Evolutionary conservation across 2,888 invertebrate species (phyloP).

Genomic region (Cotesia congregata): DNA sequence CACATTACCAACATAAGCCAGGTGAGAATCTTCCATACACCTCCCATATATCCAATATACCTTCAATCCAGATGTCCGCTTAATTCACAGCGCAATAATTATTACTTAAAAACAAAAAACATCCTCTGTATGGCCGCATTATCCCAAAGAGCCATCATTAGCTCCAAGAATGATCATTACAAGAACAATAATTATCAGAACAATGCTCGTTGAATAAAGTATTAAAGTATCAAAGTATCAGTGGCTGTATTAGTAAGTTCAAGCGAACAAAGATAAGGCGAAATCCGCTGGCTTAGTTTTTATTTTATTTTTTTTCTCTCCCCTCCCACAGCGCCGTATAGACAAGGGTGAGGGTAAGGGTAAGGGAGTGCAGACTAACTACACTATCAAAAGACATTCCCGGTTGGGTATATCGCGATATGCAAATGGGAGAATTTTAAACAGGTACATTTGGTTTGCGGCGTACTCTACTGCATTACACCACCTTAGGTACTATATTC

Average conservation of each 20-base stretch:
- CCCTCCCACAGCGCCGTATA: background rate
- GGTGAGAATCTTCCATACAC: constrained; percentile 67
- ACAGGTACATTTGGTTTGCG: constrained; percentile 17
- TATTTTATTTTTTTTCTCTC: background rate
- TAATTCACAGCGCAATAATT: background rate
- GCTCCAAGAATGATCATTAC: constrained; percentile 11
- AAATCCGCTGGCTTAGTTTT: background rate
- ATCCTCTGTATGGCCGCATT: background rate
- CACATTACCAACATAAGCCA: constrained; percentile 82
- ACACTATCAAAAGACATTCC: constrained; percentile 1
- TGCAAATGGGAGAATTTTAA: constrained; percentile 17
- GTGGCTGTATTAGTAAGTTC: background rate
- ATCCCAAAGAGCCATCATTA: constrained; percentile 2
- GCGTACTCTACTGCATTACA: constrained; percentile 5
- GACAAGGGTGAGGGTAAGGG: no score
- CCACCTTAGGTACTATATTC: constrained; percentile 14
- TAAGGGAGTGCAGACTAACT: background rate
- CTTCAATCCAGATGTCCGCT: background rate
- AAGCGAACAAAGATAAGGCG: background rate
- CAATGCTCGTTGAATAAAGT: constrained; percentile 4
- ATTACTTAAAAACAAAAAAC: background rate
- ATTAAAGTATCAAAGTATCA: background rate
- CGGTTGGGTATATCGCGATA: constrained; percentile 1
- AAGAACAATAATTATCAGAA: constrained; percentile 18
- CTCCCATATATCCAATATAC: background rate